These are phyloP conservation scores for Eupithecia inturbata DNA, from an alignment of 2,888 invertebrate genomes.

Conservation along the genomic window DNA sequence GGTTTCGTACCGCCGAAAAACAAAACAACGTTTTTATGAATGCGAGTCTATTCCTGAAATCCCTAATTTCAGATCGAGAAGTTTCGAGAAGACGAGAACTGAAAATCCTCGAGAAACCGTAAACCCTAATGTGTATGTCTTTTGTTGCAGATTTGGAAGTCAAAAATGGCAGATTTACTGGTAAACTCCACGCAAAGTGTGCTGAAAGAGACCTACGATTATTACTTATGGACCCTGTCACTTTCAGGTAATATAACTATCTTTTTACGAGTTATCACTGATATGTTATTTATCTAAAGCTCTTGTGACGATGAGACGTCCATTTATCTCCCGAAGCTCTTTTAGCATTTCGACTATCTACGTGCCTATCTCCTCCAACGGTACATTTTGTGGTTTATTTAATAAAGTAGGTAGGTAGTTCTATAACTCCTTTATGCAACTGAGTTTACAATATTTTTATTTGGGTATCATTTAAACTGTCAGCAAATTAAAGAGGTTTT, in stretches of 20 bases:
- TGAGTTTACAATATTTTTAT: no score
- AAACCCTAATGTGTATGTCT: background rate
- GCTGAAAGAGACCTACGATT: slow-evolving; percentile 85
- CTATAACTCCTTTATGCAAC: no score
- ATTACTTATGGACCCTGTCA: slow-evolving; percentile 90
- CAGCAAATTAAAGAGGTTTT: no score
- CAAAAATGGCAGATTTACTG: slow-evolving; percentile 68
- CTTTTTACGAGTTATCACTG: background rate
- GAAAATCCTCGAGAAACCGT: background rate
- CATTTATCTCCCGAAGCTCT: no score
- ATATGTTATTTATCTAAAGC: background rate
- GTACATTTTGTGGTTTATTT: no score
- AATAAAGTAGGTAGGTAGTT: no score
- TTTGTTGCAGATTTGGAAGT: background rate
- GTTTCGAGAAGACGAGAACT: background rate
- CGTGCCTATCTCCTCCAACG: no score
- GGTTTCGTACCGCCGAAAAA: background rate
- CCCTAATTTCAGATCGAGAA: background rate
- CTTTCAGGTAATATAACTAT: slow-evolving; percentile 86
- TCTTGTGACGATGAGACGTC: background rate
- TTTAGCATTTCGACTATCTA: no score
- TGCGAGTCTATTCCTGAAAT: background rate
- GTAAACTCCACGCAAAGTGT: slow-evolving; percentile 83
- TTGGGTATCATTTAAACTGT: no score
- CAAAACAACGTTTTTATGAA: background rate